Evolutionary conservation across 2,113 vertebrate species (phyloP).

Genomic region (Eretmodus cyanostictus): DNA sequence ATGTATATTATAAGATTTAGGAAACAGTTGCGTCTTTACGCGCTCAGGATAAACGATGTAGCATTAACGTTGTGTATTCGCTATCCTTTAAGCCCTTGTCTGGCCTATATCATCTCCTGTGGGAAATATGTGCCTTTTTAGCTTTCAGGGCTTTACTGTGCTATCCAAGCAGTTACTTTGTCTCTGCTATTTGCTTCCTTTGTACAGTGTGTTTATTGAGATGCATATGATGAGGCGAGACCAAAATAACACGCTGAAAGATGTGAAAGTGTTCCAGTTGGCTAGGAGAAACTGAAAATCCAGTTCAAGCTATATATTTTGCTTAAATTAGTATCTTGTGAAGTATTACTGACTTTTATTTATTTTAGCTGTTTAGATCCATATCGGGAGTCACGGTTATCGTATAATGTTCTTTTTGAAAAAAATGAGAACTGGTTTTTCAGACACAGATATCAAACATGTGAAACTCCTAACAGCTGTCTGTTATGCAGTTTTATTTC

Average conservation of each 20-base stretch:
- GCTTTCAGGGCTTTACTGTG: not conserved
- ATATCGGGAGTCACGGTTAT: not conserved
- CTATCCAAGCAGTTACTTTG: not conserved
- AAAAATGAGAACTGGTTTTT: not conserved
- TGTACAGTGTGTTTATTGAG: not conserved
- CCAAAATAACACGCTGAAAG: not conserved
- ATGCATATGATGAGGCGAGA: not conserved
- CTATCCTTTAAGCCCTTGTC: not conserved
- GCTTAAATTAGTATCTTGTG: not conserved
- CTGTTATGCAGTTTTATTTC: not conserved
- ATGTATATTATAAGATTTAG: not conserved
- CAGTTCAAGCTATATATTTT: not conserved
- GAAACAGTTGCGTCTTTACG: not conserved
- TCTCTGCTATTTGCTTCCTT: not conserved
- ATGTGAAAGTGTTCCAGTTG: not conserved
- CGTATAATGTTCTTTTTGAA: not conserved
- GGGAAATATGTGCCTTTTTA: not conserved
- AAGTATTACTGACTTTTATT: not conserved
- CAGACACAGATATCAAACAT: not conserved
- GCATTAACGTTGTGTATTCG: not conserved
- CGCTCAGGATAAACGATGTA: not conserved
- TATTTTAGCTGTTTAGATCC: not conserved
- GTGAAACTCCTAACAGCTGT: not conserved
- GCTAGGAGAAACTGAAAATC: rapidly evolving
- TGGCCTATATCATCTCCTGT: not conserved